Percentiles rank a stretch among this genome's conserved stretches.
Evolutionary conservation across 2,113 vertebrate genomes (phyloP).

Genomic region (Hypomesus transpacificus): DNA sequence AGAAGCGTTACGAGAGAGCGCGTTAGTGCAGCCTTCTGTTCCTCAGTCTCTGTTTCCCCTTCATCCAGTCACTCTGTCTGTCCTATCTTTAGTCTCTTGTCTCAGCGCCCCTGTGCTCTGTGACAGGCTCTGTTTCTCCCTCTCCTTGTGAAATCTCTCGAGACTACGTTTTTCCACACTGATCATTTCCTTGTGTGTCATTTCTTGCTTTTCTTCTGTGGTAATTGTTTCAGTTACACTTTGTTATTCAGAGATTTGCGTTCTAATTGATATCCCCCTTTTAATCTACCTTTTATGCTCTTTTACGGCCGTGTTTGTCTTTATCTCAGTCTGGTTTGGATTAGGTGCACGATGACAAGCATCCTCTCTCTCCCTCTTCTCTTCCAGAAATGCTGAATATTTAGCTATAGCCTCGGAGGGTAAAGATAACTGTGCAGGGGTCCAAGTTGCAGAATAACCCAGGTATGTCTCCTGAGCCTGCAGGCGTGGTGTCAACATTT

Average conservation of each 20-base stretch:
- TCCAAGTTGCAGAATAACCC: slow-evolving; percentile 84
- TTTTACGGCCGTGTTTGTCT: too few species aligned
- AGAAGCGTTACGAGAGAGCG: slow-evolving; percentile 80
- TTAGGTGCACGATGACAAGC: background rate
- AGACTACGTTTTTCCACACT: too few species aligned
- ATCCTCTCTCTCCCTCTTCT: background rate
- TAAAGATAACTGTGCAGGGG: slow-evolving; percentile 86
- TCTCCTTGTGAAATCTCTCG: too few species aligned
- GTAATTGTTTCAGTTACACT: too few species aligned
- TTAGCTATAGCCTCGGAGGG: slow-evolving; percentile 86
- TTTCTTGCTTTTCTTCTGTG: too few species aligned
- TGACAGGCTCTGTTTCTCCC: too few species aligned
- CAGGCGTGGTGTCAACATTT: background rate
- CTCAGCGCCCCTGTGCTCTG: background rate
- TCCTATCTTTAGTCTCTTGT: background rate
- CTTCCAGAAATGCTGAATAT: slow-evolving; percentile 80
- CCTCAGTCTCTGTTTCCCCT: background rate
- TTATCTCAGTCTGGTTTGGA: background rate
- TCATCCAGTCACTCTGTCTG: background rate
- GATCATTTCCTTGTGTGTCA: too few species aligned
- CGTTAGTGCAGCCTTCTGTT: slow-evolving; percentile 66
- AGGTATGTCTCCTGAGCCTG: slow-evolving; percentile 54
- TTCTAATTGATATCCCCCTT: too few species aligned
- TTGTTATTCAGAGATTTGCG: too few species aligned
- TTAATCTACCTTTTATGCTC: too few species aligned